Base-by-base conservation (phyloP, 2,888 invertebrate genomes). In the Lepas anatifera region DNA sequence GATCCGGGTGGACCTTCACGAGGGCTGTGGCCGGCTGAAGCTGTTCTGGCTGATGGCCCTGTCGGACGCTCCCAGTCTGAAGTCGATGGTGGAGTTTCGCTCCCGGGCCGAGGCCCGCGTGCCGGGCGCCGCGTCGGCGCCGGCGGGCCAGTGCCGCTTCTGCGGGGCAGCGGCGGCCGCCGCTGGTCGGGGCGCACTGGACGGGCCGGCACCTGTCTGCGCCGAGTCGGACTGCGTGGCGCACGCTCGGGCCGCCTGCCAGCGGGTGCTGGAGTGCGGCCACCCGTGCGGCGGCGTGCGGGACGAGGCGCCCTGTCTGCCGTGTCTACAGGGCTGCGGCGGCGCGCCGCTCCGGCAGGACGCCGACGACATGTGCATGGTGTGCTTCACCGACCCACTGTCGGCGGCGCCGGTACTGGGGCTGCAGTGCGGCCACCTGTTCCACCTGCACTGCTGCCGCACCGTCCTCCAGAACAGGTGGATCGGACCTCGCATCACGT, bases 351-450 rank as follows among this genome's bases (percentile, higher is more conserved):
- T 97, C 68, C 89, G 92, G 25, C 98, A 98, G 80, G 98, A 98
- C 80, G 94, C 94, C 0, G 98, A 98, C 77, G 98, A 98, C 79
- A 95, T 98, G 94, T 98, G 98, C 81, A 97, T 98, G 93, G 94
- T 98, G 76, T 98, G 98, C 80, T 98, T 98, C 81, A 95, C 95
- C 0, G 98, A 98, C 79, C 95, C 97, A 0, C 82, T 98, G 58
- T 91, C 95, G 41, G 95, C 92, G 74, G 96, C 97, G 0, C 98
- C 98, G 16, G 92, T 96, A 3, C 77, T 80, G 16, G 81, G 93
- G 87, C 81, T 97, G 69, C 86, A 87, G 75, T 98, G 98, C 80
- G 95, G 95, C 0, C 98, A 98, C 78, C 92, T 97, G 22, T 98
- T 98, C 80, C 98, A 98, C 78, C 85, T 88, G 70, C 93, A 95